Conservation (phyloP, 2,888 invertebrate genomes). For the Agriotes lineatus region DNA sequence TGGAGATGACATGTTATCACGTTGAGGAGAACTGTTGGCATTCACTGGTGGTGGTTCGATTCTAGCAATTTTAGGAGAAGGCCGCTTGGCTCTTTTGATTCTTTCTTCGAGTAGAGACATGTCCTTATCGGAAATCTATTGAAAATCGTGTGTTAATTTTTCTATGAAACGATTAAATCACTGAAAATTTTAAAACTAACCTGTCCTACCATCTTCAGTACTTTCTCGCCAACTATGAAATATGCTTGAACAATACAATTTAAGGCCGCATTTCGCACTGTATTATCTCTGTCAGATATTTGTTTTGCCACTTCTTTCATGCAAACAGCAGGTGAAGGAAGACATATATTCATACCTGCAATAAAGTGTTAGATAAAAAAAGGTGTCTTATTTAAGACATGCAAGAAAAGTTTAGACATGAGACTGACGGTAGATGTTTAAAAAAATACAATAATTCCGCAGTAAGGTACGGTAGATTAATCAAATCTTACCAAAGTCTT, state of each 20-base stretch:
- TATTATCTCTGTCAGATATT: conserved; percentile 96
- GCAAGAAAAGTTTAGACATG: too few relatives aligned
- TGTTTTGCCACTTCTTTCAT: conserved; percentile 93
- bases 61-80: conserved; percentile 59
- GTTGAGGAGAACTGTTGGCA: conserved; percentile 15
- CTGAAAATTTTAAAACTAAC: conserved; percentile 65
- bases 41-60: conserved; percentile 33
- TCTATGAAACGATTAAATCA: not conserved
- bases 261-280: conserved; percentile 94
- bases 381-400: too few relatives aligned
- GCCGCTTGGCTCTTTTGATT: conserved; percentile 89
- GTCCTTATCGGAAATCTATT: conserved; percentile 92
- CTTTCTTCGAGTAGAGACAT: conserved; percentile 94
- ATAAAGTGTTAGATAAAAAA: not conserved
- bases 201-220: conserved; percentile 93
- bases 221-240: conserved; percentile 89
- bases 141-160: not conserved
- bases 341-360: conserved; percentile 77
- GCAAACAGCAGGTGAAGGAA: conserved; percentile 83
- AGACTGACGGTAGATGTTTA: not conserved
- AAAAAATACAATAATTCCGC: not conserved
- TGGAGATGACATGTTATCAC: conserved; percentile 20
- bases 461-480: too few relatives aligned
- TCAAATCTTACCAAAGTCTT: conserved; percentile 79
- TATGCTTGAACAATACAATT: conserved; percentile 94